Evolutionary conservation across 2,888 invertebrate genomes (phyloP), one percentile per base, ranked within the genome.

Genomic region (Drosophila pegasa): DNA sequence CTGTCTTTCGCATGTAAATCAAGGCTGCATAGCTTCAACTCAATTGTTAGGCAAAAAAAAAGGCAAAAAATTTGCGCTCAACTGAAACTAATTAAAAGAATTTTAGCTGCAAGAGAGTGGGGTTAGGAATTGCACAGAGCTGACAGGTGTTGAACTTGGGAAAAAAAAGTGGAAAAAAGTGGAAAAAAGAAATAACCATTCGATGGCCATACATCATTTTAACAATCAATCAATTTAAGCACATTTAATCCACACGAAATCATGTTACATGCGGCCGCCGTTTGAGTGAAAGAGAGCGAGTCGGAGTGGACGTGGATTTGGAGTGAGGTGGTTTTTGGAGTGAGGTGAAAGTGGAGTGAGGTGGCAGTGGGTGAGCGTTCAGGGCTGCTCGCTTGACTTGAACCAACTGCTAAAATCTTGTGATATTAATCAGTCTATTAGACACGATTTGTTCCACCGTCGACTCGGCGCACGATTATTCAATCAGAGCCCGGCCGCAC

Each of bases 181-280:
- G 9, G 3, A 6, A 29, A 41, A 29, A 29, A 18, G 12, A 45
- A 45, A 29, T 16, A 50, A 4, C 50, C 68, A 74, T 80, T 72
- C 76, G 86, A 79, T 78, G 84, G 80, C 88, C 70, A 90, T 90
- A 87, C 90, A 90, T 90, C 90, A 90, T 90, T 88, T 85, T 65
- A 85, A 71, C 87, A 89, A 90, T 90, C 90, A 90, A 90, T 90
- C 90, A 90, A 90, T 83, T 89, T 90, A 78, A 88, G 89, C 85
- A 80, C 78, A 81, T 78, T 87, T 90, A 90, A 90, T 90, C 90
- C 90, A 78, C 58, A 76, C 78, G 80, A 90, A 89, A 89, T 86
- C 81, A 78, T 84, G 81, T 85, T 87, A 83, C 87, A 88, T 76
- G 86, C 67, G 71, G 38, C 55, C 41, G 52, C 6, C 16, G 29